phyloP scores from a whole-genome alignment of 2,888 invertebrate genomes.

The Parelbella ahira region DNA sequence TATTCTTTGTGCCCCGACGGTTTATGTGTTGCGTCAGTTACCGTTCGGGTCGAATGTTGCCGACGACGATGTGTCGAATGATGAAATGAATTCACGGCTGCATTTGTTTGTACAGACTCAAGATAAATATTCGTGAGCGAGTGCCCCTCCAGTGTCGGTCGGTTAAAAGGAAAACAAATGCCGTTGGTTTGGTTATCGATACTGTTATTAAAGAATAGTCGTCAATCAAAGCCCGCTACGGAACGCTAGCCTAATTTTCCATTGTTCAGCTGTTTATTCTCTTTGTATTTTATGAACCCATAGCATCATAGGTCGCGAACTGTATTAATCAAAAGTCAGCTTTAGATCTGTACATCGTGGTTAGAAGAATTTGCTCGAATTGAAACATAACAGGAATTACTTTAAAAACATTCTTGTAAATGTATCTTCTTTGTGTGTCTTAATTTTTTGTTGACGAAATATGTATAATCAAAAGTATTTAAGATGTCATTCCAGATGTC shows the following conservation, averaged over 20 bases:
- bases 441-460: background rate
- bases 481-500: slow-evolving; percentile 10
- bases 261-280: slow-evolving; percentile 17
- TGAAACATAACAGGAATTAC: too few relatives aligned
- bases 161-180: slow-evolving; percentile 45
- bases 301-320: slow-evolving; percentile 19
- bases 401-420: too few relatives aligned
- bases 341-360: slow-evolving; percentile 9
- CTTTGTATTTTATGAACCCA: slow-evolving; percentile 13
- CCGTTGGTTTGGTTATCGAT: background rate
- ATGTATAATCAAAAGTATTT: slow-evolving; percentile 1
- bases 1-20: slow-evolving; percentile 43
- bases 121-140: slow-evolving; percentile 58
- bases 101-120: slow-evolving; percentile 65
- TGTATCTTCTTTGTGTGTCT: too few relatives aligned
- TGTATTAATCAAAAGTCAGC: slow-evolving; percentile 10
- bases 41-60: slow-evolving; percentile 17
- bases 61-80: slow-evolving; percentile 58
- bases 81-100: slow-evolving; percentile 63
- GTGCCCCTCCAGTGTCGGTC: slow-evolving; percentile 42
- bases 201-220: slow-evolving; percentile 8
- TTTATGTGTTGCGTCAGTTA: slow-evolving; percentile 36
- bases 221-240: slow-evolving; percentile 6
- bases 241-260: slow-evolving; percentile 9
- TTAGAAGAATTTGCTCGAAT: too few relatives aligned